Evolutionary conservation across 1,140 invertebrate genomes (phyloP).

Genomic region (Callitettix versicolor): DNA sequence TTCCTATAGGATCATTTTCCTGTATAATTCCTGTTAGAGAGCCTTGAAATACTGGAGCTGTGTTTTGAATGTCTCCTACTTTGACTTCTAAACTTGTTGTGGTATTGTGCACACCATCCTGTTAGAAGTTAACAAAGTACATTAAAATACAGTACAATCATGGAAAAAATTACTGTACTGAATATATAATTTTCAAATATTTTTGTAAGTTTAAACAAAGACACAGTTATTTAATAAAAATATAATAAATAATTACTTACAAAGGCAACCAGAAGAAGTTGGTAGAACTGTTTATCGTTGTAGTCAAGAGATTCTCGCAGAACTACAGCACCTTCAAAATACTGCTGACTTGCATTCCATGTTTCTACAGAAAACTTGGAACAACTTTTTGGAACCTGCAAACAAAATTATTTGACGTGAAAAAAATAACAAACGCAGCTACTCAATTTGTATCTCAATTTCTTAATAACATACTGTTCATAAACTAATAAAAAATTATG

Average conservation of each 20-base stretch:
- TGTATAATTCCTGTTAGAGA: conserved; percentile 66
- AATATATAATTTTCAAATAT: no score
- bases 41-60: conserved; percentile 69
- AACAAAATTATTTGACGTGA: conserved; percentile 23
- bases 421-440: no score
- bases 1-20: conserved; percentile 78
- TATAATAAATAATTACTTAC: conserved; percentile 47
- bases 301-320: conserved; percentile 55
- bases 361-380: conserved; percentile 55
- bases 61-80: conserved; percentile 72
- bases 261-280: conserved; percentile 54
- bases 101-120: conserved; percentile 69
- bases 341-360: conserved; percentile 47
- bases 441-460: no score
- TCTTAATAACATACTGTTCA: no score
- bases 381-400: conserved; percentile 56
- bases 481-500: no score
- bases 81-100: conserved; percentile 62
- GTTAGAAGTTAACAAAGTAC: conserved; percentile 24
- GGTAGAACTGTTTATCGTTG: conserved; percentile 60
- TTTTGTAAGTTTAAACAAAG: no score
- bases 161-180: conserved; percentile 8
- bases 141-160: background rate
- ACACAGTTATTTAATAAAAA: no score
- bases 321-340: conserved; percentile 52